A percentile compares a stretch with the other conserved stretches of the same genome.
Conservation (phyloP, 2,888 invertebrate species). For the Pimpla rufipes region DNA sequence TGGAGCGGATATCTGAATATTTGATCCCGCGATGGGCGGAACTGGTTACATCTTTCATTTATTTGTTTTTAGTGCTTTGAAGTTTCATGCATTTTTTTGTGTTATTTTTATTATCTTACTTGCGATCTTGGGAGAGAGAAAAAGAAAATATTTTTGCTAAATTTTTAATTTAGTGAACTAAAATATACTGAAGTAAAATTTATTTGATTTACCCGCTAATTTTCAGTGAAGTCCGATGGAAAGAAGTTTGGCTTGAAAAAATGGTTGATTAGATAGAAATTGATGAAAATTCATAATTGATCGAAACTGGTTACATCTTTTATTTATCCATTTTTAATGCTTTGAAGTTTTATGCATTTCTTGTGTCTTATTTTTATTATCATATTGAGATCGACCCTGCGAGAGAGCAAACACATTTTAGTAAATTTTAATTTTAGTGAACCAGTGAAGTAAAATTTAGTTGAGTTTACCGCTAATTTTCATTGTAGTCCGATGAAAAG, state of each 20-base stretch:
- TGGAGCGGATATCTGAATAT: not conserved
- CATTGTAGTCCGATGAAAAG: not conserved
- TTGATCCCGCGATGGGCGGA: not conserved
- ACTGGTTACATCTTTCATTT: not conserved
- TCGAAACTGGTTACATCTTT: not conserved
- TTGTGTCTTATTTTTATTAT: not conserved
- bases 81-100: not conserved
- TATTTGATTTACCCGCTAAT: not conserved
- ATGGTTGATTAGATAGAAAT: too few relatives aligned
- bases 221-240: not conserved
- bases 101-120: not conserved
- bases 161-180: not conserved
- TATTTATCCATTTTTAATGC: not conserved
- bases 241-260: not conserved
- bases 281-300: too few relatives aligned
- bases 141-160: too few relatives aligned
- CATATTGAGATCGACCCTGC: too few relatives aligned
- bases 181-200: not conserved
- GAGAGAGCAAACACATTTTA: too few relatives aligned
- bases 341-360: not conserved
- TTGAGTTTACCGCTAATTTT: not conserved
- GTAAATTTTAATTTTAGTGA: not conserved
- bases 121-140: too few relatives aligned
- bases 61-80: not conserved
- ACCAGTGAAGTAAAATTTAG: not conserved